phyloP scores from a whole-genome alignment of 2,113 vertebrate genomes.

The Bucco capensis region DNA sequence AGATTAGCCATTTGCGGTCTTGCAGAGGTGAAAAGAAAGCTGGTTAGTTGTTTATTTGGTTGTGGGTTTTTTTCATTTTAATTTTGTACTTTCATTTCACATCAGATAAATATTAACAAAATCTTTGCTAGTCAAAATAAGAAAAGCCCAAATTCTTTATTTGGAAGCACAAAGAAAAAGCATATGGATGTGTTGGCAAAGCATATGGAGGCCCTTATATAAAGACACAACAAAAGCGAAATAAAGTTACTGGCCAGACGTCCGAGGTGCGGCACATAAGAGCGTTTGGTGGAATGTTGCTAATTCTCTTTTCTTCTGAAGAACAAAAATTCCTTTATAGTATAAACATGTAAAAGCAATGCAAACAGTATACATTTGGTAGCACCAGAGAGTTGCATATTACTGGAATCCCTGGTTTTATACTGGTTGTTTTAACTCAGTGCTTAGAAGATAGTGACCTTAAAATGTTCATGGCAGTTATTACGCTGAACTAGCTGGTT shows the following conservation, averaged over 20 bases:
- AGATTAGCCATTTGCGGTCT: not conserved
- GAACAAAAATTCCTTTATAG: constrained; percentile 21
- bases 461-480: not conserved
- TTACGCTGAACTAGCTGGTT: not conserved
- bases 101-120: not conserved
- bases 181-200: constrained; percentile 25
- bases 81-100: not conserved
- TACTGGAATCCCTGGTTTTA: not conserved
- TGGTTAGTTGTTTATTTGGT: not conserved
- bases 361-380: not conserved
- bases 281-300: constrained; percentile 24
- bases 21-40: not conserved
- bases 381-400: not conserved
- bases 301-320: constrained; percentile 8
- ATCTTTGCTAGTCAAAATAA: not conserved
- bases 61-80: not conserved
- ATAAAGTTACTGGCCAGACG: constrained; percentile 16
- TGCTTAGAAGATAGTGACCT: not conserved
- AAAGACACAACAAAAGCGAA: constrained; percentile 49
- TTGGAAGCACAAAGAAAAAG: not conserved
- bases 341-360: constrained; percentile 7
- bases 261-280: constrained; percentile 9
- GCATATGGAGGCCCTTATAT: constrained; percentile 43
- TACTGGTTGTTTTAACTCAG: not conserved
- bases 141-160: not conserved